Conservation (phyloP, 2,797 vertebrate species). For the Myripristis murdjan region DNA sequence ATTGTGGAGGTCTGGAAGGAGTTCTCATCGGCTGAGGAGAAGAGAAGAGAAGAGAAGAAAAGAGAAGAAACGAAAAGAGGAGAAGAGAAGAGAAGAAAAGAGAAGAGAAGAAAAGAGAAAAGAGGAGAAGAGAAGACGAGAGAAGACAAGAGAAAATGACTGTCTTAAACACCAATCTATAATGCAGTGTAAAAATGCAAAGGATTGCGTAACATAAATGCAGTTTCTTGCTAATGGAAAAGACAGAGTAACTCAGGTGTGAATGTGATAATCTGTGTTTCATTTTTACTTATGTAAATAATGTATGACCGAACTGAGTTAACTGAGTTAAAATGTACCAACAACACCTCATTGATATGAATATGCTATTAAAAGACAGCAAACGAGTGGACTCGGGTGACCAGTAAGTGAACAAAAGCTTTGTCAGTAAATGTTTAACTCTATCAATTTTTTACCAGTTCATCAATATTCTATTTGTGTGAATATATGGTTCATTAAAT, state of each 20-base stretch:
- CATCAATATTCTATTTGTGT: conserved; percentile 51
- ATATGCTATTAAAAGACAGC: conserved; percentile 3
- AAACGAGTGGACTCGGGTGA: conserved; percentile 4
- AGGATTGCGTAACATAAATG: neutral
- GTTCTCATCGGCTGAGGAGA: conserved; percentile 14
- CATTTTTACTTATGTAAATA: conserved; percentile 28
- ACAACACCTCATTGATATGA: conserved; percentile 21
- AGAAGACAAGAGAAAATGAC: no score
- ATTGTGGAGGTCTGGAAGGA: conserved; percentile 16
- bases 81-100: conserved; percentile 5
- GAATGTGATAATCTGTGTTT: conserved; percentile 24
- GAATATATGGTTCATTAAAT: conserved; percentile 50
- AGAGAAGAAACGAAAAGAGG: neutral
- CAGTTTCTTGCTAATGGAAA: conserved; percentile 32
- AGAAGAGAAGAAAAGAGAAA: neutral
- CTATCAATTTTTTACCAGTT: conserved; percentile 55
- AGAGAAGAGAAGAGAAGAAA: conserved; percentile 3
- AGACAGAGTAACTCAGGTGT: conserved; percentile 2
- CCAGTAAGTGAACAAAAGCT: conserved; percentile 11
- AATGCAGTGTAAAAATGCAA: neutral
- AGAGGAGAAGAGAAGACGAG: no score
- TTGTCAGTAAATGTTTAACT: conserved; percentile 23
- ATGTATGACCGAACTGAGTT: conserved; percentile 30
- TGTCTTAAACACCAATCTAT: neutral
- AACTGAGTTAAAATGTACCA: conserved; percentile 39